Conservation (phyloP, 2,888 invertebrate species). For the Nephrotoma guestfalica region DNA sequence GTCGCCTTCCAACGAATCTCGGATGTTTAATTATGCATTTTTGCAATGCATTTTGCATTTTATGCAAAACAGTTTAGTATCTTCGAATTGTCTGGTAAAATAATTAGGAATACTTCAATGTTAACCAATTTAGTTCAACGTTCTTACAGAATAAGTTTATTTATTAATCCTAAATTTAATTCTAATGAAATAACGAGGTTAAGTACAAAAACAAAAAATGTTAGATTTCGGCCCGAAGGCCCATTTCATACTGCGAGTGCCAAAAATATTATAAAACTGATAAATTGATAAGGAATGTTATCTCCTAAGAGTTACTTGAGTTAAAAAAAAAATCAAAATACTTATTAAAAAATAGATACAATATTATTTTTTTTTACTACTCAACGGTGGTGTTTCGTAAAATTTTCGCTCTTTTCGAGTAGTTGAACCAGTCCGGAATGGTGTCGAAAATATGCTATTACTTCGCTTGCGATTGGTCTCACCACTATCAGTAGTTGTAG, state of each 20-base stretch:
- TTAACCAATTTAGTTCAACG: too few relatives aligned
- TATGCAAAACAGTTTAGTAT: too few relatives aligned
- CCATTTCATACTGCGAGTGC: not conserved
- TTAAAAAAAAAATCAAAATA: not conserved
- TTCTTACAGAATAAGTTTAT: not conserved
- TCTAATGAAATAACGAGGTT: not conserved
- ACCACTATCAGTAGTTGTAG: not conserved
- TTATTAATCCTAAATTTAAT: not conserved
- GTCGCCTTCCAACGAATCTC: too few relatives aligned
- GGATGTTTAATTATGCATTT: too few relatives aligned
- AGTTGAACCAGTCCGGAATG: constrained; percentile 8
- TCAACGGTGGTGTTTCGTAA: constrained; percentile 21
- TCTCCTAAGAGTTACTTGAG: not conserved
- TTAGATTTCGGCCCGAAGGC: not conserved
- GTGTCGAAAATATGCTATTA: not conserved
- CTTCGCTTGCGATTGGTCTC: not conserved
- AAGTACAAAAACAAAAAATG: not conserved
- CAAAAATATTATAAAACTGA: not conserved
- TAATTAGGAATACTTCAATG: too few relatives aligned
- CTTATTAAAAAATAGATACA: not conserved
- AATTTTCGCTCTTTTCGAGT: constrained; percentile 27
- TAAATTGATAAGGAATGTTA: not conserved
- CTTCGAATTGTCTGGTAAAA: too few relatives aligned
- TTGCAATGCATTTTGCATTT: too few relatives aligned
- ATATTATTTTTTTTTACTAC: not conserved